Evolutionary conservation across 2,113 vertebrate genomes (phyloP), one percentile per base, ranked within the genome.

Genomic region (Polypterus senegalus): DNA sequence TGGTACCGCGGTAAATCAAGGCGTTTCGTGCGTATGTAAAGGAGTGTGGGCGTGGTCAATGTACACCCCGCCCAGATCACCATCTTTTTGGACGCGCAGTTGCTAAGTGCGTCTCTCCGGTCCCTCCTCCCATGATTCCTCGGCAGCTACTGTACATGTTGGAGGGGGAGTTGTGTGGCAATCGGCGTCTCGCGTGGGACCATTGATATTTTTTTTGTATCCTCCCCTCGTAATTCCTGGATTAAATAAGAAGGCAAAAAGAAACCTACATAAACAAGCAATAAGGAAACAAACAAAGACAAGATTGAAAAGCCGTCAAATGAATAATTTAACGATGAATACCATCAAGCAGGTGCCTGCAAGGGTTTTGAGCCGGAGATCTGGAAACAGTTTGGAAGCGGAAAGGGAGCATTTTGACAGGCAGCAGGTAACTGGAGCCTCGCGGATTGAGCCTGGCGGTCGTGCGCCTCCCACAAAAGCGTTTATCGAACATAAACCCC

Each of bases 401-500:
- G 93, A 93, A 81, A 82, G 87, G 74, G 93, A 94, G 67, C 90
- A 93, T 75, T 94, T 94, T 78, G 92, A 96, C 76, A 93, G 87
- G 73, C 90, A 82, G 75, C 92, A 96, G 92, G 92, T 89, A 82
- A 85, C 27, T 27, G 27, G 27, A 27, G 27, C 27, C 27, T 27
- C 27, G 27, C 27, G 27, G 27, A 27, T 27, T 27, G 27, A 27
- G 27, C 27, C 27, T 27, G 27, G 27, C 27, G 27, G 27, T 27
- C 27, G 27, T 27, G 27, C 27, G 27, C 27, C 27, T 27, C 27
- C 27, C 27, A 27, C 27, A 27, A 27, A 27, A 27, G 2, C 27
- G 27, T 27, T 27, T 27, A 27, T 27, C 27, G 27, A 27, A 2
- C 27, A 27, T 27, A 27, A 27, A 27, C 27, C 27, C 27, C 27